Base-by-base conservation (phyloP, 2,888 invertebrate species). In the Eupithecia subumbrata region DNA sequence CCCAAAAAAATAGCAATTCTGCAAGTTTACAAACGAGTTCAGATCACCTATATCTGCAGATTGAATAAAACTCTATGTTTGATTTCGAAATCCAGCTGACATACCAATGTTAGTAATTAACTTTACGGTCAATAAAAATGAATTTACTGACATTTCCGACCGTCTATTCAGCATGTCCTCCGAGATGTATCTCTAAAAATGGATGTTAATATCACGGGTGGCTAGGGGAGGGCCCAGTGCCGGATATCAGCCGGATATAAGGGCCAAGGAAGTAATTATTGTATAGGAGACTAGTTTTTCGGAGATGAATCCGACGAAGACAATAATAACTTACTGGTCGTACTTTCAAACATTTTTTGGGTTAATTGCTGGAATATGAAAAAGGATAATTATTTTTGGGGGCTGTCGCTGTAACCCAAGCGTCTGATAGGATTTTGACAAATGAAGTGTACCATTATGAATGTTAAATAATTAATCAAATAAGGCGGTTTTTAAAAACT, bases 201-300 rank as follows among this genome's bases (percentile, higher is more conserved):
- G 78, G 74, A 73, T 72, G 69, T 73, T 78, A 76, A 78, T 78
- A 76, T 72, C 75, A 78, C 76, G 78, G 73, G 56, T 60, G 73
- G 78, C 43, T 75, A 71, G 78, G 64, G 68, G 52, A 60, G 76
- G 71, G 74, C 71, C 69, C 48, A 25, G 67, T 22, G 64, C 48
- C 74, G 74, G 75, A 75, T 75, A 63, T 73, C 64, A 71, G 64
- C 69, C 73, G 73, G 63, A 45, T 72, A 70, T 72, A 48, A 72
- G 71, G 40, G 64, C 45, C 43, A 68, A 66, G 69, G 74, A 48
- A 69, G 71, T 77, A 56, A 75, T 76, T 72, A 74, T 60, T 66
- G 66, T 69, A 66, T 45, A 2, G 12, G 60, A 60, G 66, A 67
- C 66, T 34, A n/a, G 18, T 66, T 66, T 5, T 66, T 18, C 34